Percentiles rank a stretch among this genome's conserved stretches.
These are phyloP conservation scores for Hephaestus fuliginosus DNA, from an alignment of 2,797 vertebrate genomes.

Conservation along the genomic window DNA sequence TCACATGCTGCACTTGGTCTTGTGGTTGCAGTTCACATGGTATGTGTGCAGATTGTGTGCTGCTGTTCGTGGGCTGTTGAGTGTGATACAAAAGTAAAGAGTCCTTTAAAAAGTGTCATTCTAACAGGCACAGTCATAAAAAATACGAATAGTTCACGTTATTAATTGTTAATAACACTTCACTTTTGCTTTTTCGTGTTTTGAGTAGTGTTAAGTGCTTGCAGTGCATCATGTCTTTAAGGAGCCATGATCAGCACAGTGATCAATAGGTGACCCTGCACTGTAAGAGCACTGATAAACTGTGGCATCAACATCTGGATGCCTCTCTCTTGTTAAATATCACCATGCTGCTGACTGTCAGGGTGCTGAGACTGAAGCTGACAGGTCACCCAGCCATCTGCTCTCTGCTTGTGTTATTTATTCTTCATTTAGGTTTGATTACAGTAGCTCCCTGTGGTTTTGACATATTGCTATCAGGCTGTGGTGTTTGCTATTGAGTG, in stretches of 20 bases:
- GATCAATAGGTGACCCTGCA: background rate
- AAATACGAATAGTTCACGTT: background rate
- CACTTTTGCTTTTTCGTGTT: background rate
- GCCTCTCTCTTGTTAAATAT: background rate
- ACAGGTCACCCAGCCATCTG: conserved; percentile 11
- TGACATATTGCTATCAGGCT: conserved; percentile 47
- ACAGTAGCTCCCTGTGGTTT: conserved; percentile 35
- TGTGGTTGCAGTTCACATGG: background rate
- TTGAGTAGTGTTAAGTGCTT: background rate
- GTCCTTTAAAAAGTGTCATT: background rate
- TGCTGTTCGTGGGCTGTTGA: background rate
- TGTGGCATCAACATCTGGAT: conserved; percentile 18
- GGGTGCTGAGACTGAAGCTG: background rate
- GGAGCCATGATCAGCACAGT: background rate
- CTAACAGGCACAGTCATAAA: background rate
- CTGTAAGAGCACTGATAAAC: background rate
- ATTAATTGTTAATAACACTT: background rate
- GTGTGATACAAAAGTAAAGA: too few relatives aligned
- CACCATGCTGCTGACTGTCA: background rate
- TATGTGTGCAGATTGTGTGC: background rate
- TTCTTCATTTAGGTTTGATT: conserved; percentile 41
- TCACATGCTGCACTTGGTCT: background rate
- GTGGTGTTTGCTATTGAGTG: conserved; percentile 64
- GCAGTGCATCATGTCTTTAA: background rate
- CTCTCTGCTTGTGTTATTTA: conserved; percentile 5